These are phyloP conservation scores for Syngnathus rostellatus DNA, from an alignment of 2,797 vertebrate genomes.

Conservation along the genomic window DNA sequence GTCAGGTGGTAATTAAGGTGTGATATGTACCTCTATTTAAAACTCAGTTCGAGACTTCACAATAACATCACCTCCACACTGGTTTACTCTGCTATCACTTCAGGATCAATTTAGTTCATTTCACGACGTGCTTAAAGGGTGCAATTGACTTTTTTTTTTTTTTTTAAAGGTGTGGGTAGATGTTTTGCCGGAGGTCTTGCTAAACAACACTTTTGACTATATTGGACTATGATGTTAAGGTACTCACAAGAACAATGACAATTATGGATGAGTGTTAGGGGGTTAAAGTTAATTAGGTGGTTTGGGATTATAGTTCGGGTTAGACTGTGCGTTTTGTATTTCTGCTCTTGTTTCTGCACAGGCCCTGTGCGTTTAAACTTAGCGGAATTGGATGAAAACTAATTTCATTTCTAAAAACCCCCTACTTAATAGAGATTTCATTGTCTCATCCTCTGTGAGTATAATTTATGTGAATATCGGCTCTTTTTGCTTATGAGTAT, in stretches of 20 bases:
- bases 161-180: constrained; percentile 39
- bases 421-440: constrained; percentile 57
- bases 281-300: too few species aligned
- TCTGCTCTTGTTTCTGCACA: constrained; percentile 24
- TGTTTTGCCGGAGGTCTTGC: constrained; percentile 49
- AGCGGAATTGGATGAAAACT: constrained; percentile 64
- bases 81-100: constrained; percentile 34
- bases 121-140: constrained; percentile 16
- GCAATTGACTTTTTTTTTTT: constrained; percentile 23
- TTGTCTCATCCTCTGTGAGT: constrained; percentile 53
- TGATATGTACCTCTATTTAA: constrained; percentile 58
- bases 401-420: constrained; percentile 62
- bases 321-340: constrained; percentile 6
- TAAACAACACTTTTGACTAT: constrained; percentile 61
- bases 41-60: constrained; percentile 44
- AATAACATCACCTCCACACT: constrained; percentile 38
- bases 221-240: constrained; percentile 47
- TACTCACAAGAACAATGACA: constrained; percentile 53
- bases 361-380: constrained; percentile 57
- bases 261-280: constrained; percentile 36
- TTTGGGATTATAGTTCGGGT: too few species aligned
- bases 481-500: constrained; percentile 46
- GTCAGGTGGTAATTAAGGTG: constrained; percentile 47
- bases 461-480: constrained; percentile 55
- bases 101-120: constrained; percentile 16